A percentile compares a stretch with the other conserved stretches of the same genome.
These are phyloP conservation scores for Pterostichus madidus DNA, from an alignment of 2,888 invertebrate species.

Conservation along the genomic window DNA sequence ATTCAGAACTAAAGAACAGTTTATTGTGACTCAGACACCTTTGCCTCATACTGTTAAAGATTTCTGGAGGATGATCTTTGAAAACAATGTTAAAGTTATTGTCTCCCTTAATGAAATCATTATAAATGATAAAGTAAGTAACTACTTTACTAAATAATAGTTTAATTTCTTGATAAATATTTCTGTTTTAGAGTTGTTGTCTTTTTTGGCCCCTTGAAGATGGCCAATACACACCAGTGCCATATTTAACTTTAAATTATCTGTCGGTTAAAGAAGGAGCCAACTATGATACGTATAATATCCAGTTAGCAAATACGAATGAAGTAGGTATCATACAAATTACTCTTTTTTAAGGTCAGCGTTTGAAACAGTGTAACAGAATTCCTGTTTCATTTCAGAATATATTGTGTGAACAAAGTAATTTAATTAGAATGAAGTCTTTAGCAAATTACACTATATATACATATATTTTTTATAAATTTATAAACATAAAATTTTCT, in stretches of 20 bases:
- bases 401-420: no score
- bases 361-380: neutral
- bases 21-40: constrained; percentile 75
- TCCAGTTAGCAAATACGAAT: constrained; percentile 66
- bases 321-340: neutral
- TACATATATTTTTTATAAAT: no score
- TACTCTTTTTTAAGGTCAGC: neutral
- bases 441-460: no score
- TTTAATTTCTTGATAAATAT: neutral
- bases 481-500: no score
- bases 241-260: constrained; percentile 70
- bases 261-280: constrained; percentile 65
- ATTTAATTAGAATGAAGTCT: no score
- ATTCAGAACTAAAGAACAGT: constrained; percentile 72
- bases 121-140: constrained; percentile 71
- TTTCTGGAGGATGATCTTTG: constrained; percentile 76
- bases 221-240: constrained; percentile 70
- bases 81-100: constrained; percentile 73
- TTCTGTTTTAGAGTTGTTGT: constrained; percentile 71
- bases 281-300: constrained; percentile 59
- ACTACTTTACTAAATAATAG: neutral
- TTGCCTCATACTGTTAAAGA: constrained; percentile 73
- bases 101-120: constrained; percentile 73
- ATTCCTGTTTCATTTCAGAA: no score
- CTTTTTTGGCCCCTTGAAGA: constrained; percentile 70